phyloP scores from a whole-genome alignment of 2,888 invertebrate genomes.

The Hypolimnas misippus region DNA sequence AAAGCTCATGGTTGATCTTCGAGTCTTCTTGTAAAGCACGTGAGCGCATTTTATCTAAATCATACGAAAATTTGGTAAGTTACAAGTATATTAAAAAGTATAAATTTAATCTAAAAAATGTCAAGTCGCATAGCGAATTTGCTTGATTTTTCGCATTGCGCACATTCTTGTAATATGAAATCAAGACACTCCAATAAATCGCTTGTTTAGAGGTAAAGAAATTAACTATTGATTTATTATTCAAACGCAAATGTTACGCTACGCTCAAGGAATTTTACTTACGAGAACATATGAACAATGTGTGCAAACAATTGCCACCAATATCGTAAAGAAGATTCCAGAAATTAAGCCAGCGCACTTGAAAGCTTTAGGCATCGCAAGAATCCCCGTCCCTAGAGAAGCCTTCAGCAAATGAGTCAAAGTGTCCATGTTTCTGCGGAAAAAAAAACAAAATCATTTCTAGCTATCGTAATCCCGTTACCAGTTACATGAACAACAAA shows the following conservation, averaged over 20 bases:
- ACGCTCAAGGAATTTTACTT: constrained; percentile 50
- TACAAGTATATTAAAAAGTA: not conserved
- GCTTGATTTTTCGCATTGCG: not conserved
- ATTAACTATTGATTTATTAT: constrained; percentile 1
- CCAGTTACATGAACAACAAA: not conserved
- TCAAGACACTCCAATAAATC: not conserved
- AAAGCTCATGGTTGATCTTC: constrained; percentile 90
- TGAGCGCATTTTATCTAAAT: constrained; percentile 92
- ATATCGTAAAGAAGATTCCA: constrained; percentile 92
- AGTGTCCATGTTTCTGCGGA: constrained; percentile 93
- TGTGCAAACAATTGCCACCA: constrained; percentile 95
- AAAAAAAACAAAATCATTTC: not conserved
- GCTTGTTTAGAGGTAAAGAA: not conserved
- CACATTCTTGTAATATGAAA: not conserved
- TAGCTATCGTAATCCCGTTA: not conserved
- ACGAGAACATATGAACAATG: constrained; percentile 96
- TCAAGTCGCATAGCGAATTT: not conserved
- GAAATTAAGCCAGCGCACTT: constrained; percentile 92
- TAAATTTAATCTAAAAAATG: not conserved
- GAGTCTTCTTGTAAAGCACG: constrained; percentile 89
- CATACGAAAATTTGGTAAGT: constrained; percentile 5
- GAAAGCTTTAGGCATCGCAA: constrained; percentile 97
- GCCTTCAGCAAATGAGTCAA: constrained; percentile 97
- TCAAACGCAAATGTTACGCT: not conserved
- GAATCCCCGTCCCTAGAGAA: constrained; percentile 97